Conservation (phyloP, 2,888 invertebrate species). For the Rhimphoctona megacephalus region DNA sequence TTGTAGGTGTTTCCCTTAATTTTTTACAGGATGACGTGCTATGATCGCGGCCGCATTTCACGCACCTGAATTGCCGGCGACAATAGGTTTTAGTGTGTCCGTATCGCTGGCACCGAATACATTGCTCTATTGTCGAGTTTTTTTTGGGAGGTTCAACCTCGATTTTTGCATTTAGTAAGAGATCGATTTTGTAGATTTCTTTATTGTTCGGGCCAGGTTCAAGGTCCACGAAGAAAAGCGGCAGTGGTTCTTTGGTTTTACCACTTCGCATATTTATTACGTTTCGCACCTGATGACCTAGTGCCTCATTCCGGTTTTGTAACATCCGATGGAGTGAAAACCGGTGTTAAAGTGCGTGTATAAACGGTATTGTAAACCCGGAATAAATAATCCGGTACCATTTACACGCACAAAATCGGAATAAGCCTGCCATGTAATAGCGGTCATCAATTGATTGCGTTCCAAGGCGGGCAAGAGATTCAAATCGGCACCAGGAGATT, state of each 20-base stretch:
- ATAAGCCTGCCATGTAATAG: too few species aligned
- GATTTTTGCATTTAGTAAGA: slow-evolving; percentile 73
- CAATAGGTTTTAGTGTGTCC: slow-evolving; percentile 85
- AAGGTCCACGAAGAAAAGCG: slow-evolving; percentile 71
- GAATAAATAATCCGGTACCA: too few species aligned
- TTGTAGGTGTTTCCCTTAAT: slow-evolving; percentile 14
- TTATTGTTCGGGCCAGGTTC: slow-evolving; percentile 72
- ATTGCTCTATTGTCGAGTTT: slow-evolving; percentile 81
- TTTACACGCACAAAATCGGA: too few species aligned
- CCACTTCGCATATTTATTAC: slow-evolving; percentile 62
- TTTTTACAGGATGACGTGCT: slow-evolving; percentile 71
- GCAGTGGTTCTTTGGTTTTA: slow-evolving; percentile 65
- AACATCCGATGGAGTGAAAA: too few species aligned
- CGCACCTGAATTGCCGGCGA: slow-evolving; percentile 82
- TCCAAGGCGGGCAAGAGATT: too few species aligned
- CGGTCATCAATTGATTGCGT: too few species aligned
- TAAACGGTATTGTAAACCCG: too few species aligned
- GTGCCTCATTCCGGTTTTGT: too few species aligned
- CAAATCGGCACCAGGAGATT: too few species aligned
- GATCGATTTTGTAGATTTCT: slow-evolving; percentile 64
- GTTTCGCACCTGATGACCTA: slow-evolving; percentile 63
- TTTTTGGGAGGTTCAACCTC: slow-evolving; percentile 81
- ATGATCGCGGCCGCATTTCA: slow-evolving; percentile 85
- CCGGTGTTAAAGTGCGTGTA: too few species aligned
- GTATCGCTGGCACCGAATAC: slow-evolving; percentile 85